Evolutionary conservation across 2,888 invertebrate species (phyloP).

Genomic region (Melinopterus prodromus): DNA sequence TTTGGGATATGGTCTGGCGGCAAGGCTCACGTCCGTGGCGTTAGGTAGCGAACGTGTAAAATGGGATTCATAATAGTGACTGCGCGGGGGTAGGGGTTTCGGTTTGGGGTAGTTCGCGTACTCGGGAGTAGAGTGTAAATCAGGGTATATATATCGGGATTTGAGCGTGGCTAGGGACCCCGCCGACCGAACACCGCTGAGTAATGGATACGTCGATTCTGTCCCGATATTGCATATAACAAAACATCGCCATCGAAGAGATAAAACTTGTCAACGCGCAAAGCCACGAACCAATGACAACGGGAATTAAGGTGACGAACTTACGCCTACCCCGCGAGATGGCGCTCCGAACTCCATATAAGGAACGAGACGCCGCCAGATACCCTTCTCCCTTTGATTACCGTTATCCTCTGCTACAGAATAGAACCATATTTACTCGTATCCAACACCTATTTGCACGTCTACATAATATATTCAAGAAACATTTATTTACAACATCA

Average conservation of each 20-base stretch:
- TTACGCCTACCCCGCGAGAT: conserved; percentile 17
- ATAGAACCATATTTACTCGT: background rate
- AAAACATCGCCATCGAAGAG: conserved; percentile 53
- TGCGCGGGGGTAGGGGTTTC: conserved; percentile 6
- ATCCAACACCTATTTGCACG: background rate
- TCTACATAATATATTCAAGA: background rate
- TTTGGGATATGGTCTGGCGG: conserved; percentile 17
- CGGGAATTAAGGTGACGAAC: conserved; percentile 38
- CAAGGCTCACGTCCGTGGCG: background rate
- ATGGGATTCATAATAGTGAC: conserved; percentile 28
- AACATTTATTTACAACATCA: background rate
- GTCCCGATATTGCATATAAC: conserved; percentile 55
- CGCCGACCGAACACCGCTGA: conserved; percentile 45
- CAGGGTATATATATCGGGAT: conserved; percentile 46
- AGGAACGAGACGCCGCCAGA: background rate
- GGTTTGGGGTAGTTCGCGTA: conserved; percentile 26
- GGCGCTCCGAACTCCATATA: background rate
- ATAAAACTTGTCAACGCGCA: conserved; percentile 56
- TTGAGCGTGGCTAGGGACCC: conserved; percentile 36
- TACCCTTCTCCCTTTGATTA: background rate
- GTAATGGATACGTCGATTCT: conserved; percentile 52
- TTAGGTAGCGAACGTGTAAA: conserved; percentile 27
- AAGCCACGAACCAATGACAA: conserved; percentile 47
- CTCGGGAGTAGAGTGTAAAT: conserved; percentile 40
- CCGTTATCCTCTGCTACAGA: background rate